Conservation (phyloP, 2,888 invertebrate genomes). For the Uropetala carovei region DNA sequence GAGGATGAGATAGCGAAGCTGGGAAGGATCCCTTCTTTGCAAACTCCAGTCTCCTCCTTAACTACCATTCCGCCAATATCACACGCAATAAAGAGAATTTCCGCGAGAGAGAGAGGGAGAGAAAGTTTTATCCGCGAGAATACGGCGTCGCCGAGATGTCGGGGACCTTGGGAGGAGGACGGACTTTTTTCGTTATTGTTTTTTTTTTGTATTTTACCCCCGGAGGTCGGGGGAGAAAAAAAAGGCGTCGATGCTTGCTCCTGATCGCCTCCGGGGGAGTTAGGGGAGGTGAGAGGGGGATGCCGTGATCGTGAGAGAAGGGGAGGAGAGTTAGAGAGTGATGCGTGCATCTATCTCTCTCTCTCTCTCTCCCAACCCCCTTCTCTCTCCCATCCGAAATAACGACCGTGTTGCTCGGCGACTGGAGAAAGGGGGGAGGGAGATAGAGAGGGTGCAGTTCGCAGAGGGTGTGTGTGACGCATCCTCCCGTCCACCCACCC, state of each 20-base stretch:
- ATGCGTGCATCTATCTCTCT: neutral
- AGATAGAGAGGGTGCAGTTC: constrained; percentile 3
- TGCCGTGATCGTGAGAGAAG: neutral
- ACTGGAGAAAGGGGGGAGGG: neutral
- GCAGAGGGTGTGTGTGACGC: constrained; percentile 46
- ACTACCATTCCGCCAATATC: neutral
- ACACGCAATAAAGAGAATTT: neutral
- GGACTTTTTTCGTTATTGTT: too few species aligned
- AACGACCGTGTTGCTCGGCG: constrained; percentile 46
- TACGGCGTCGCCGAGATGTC: neutral
- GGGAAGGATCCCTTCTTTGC: neutral
- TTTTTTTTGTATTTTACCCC: too few species aligned
- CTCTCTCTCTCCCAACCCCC: neutral
- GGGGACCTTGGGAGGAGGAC: neutral
- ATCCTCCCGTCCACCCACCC: neutral
- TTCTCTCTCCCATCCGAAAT: neutral
- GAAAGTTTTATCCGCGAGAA: neutral
- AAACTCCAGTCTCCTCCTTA: neutral
- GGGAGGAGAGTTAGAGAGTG: neutral
- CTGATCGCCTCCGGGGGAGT: neutral
- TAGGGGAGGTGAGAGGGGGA: neutral
- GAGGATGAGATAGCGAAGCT: neutral
- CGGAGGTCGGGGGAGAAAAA: too few species aligned
- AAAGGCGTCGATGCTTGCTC: too few species aligned
- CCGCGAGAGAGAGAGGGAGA: neutral